Conservation (phyloP, 1,140 invertebrate species). For the Dinoponera quadriceps region DNA sequence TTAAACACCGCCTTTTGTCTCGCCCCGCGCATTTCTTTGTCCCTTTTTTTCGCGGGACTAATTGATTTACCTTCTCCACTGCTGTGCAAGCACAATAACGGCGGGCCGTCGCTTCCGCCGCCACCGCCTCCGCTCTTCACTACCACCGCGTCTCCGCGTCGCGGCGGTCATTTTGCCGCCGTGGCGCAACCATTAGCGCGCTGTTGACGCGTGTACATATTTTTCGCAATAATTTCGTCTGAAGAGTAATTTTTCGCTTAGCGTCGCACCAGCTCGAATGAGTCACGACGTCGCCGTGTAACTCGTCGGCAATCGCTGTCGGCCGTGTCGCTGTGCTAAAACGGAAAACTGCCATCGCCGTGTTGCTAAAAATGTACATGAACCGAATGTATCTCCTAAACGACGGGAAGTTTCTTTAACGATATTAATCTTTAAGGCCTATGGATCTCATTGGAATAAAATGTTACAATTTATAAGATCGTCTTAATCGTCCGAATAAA, state of each 20-base stretch:
- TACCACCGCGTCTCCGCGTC: slow-evolving; percentile 44
- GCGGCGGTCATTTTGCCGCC: slow-evolving; percentile 47
- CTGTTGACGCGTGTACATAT: slow-evolving; percentile 63
- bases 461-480: too few species aligned
- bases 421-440: too few species aligned
- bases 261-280: slow-evolving; percentile 8
- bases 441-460: too few species aligned
- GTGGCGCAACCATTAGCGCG: slow-evolving; percentile 64
- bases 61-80: slow-evolving; percentile 68
- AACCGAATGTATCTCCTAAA: neutral
- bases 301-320: slow-evolving; percentile 41
- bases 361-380: neutral
- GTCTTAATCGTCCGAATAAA: too few species aligned
- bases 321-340: neutral
- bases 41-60: slow-evolving; percentile 40
- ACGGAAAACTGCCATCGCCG: neutral
- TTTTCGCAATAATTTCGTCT: slow-evolving; percentile 66
- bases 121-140: slow-evolving; percentile 12
- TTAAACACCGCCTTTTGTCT: slow-evolving; percentile 53
- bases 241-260: slow-evolving; percentile 64
- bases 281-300: slow-evolving; percentile 23
- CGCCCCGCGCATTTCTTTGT: slow-evolving; percentile 26
- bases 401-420: too few species aligned
- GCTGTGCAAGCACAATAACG: slow-evolving; percentile 60
- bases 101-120: neutral